A percentile compares a stretch with the other conserved stretches of the same genome.
phyloP scores from a whole-genome alignment of 2,888 invertebrate genomes.

The Strigamia transsilvanica region DNA sequence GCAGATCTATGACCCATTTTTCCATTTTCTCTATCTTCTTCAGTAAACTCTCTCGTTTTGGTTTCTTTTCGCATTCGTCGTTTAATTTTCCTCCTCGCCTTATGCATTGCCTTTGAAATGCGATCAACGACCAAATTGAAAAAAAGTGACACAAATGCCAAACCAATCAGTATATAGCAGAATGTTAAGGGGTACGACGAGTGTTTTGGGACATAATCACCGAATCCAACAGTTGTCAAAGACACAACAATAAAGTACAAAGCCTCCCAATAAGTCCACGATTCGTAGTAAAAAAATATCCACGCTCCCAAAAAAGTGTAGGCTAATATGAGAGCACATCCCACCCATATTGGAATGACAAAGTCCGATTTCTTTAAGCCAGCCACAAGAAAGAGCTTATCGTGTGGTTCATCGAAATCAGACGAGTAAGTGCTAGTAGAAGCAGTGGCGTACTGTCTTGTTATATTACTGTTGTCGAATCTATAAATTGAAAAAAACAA shows the following conservation, averaged over 20 bases:
- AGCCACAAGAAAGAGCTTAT: neutral
- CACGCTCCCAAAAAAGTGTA: neutral
- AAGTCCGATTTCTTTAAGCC: neutral
- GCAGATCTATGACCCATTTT: neutral
- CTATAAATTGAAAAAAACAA: neutral
- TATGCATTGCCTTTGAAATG: neutral
- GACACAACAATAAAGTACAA: slow-evolving; percentile 7
- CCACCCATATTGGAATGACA: slow-evolving; percentile 23
- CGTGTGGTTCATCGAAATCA: neutral
- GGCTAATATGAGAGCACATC: neutral
- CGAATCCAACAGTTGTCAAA: neutral
- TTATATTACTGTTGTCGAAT: no score
- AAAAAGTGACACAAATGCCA: slow-evolving; percentile 32
- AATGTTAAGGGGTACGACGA: neutral
- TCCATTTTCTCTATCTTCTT: neutral
- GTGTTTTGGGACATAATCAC: neutral
- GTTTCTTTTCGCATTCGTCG: neutral
- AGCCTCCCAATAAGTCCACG: neutral
- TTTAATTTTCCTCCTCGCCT: neutral
- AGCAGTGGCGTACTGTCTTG: neutral
- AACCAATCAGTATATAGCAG: neutral
- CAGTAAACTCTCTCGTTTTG: neutral
- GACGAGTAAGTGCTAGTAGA: neutral
- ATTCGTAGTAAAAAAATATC: neutral
- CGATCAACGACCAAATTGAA: slow-evolving; percentile 4